phyloP scores from a whole-genome alignment of 2,888 invertebrate species.

The Rhodophaea formosa region DNA sequence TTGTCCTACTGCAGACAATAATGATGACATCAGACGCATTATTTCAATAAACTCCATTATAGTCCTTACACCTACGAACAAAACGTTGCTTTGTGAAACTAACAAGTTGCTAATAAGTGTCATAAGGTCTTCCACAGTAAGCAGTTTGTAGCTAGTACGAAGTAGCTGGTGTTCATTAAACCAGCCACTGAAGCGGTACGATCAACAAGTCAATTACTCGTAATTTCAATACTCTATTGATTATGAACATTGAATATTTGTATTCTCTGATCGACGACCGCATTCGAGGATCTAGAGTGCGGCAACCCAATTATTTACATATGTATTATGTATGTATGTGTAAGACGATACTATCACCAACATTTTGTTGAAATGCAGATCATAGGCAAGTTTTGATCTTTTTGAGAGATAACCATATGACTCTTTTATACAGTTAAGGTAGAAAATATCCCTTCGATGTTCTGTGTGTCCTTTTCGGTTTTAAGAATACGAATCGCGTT shows the following conservation, averaged over 20 bases:
- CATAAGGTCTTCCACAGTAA: neutral
- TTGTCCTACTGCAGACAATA: neutral
- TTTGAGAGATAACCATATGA: no score
- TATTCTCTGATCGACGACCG: neutral
- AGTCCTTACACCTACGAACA: neutral
- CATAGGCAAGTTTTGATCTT: no score
- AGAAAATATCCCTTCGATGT: neutral
- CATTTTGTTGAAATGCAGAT: no score
- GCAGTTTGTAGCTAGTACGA: neutral
- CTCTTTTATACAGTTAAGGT: no score
- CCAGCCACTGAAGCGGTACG: neutral
- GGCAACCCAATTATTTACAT: no score
- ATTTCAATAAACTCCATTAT: neutral
- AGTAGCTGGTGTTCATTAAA: neutral
- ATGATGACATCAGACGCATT: neutral
- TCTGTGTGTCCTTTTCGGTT: neutral
- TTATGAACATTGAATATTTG: neutral
- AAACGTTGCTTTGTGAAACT: neutral
- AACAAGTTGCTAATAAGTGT: neutral
- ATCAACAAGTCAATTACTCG: conserved; percentile 1
- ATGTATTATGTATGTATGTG: no score
- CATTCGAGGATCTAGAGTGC: no score
- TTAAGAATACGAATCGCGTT: no score
- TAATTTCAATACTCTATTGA: conserved; percentile 4
- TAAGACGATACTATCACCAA: no score